phyloP scores from a whole-genome alignment of 1,140 invertebrate genomes.

The Triops cancriformis region DNA sequence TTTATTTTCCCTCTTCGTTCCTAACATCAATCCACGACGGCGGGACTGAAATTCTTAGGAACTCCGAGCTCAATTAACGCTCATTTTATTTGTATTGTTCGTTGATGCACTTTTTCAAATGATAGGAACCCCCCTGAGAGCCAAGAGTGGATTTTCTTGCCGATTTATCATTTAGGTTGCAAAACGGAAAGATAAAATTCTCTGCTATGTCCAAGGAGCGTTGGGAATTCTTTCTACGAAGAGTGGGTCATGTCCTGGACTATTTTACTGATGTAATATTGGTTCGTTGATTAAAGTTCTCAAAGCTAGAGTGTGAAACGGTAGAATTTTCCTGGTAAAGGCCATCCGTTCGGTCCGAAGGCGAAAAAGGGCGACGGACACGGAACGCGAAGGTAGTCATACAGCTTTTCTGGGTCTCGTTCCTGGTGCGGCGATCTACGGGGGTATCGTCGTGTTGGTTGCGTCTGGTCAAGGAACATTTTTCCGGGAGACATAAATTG shows the following conservation, averaged over 20 bases:
- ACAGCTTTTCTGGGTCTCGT: not conserved
- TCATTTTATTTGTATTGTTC: too few relatives aligned
- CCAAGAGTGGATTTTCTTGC: too few relatives aligned
- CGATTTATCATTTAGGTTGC: too few relatives aligned
- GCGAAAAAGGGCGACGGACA: constrained; percentile 7
- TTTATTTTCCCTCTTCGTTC: too few relatives aligned
- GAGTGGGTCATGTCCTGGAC: not conserved
- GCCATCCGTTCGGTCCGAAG: constrained; percentile 1
- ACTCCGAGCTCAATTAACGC: too few relatives aligned
- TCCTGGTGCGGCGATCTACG: not conserved
- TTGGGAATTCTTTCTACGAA: not conserved
- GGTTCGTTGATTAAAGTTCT: not conserved
- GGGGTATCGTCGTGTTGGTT: not conserved
- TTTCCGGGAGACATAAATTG: constrained; percentile 13
- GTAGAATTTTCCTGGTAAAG: not conserved
- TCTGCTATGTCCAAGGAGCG: too few relatives aligned
- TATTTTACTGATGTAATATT: not conserved
- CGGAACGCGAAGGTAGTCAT: not conserved
- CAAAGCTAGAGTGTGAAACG: not conserved
- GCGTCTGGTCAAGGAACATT: not conserved
- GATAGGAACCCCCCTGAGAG: too few relatives aligned
- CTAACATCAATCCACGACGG: too few relatives aligned
- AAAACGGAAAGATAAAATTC: too few relatives aligned
- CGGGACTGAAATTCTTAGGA: too few relatives aligned
- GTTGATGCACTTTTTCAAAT: too few relatives aligned